Evolutionary conservation across 2,888 invertebrate genomes (phyloP), one percentile per base, ranked within the genome.

Genomic region (Agrochola circellaris): DNA sequence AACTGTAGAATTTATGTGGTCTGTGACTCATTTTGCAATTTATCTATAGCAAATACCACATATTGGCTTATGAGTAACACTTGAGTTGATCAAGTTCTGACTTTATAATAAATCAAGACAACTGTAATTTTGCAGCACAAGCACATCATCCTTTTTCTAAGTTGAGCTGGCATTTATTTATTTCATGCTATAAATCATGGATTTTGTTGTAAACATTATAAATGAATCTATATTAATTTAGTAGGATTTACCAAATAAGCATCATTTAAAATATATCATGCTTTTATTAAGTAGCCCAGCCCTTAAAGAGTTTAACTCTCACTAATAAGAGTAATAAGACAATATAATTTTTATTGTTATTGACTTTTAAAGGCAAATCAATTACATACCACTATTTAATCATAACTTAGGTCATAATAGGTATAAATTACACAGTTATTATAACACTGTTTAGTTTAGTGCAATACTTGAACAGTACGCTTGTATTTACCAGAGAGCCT

Each of bases 1-100:
- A 66, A 62, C 62, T 61, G 56, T 70, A 51, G 30, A 68, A 60
- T 69, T 77, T 58, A 26, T 71, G 48, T 71, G 20, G n/a, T 62
- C 2, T 74, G 26, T 84, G 79, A 84, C 56, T 85, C 70, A 75
- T 79, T 70, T 72, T 51, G 68, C 15, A 2, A 73, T 34, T 75
- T 80, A 65, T 72, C 76, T 69, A 23, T 34, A 48, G 38, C 8
- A 34, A 54, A 79, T 17, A 45, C 56, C 15, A 54, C 11, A 68
- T 48, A 58, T 45, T 66, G 48, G 30, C 54, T 68, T 76, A 30
- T 65, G 58, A 80, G 51, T 60, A 48, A 17, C n/a, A 58, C 23
- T 64, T 6, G 11, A 42, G 8, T 62, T 48, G 15, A 26, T 54
- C 3, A 48, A 61, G 15, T 34, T 70, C 45, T 65, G 26, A 20